Percentiles rank a stretch among this genome's conserved stretches.
These are phyloP conservation scores for Drosophila mettleri DNA, from an alignment of 2,888 invertebrate species.

Conservation along the genomic window DNA sequence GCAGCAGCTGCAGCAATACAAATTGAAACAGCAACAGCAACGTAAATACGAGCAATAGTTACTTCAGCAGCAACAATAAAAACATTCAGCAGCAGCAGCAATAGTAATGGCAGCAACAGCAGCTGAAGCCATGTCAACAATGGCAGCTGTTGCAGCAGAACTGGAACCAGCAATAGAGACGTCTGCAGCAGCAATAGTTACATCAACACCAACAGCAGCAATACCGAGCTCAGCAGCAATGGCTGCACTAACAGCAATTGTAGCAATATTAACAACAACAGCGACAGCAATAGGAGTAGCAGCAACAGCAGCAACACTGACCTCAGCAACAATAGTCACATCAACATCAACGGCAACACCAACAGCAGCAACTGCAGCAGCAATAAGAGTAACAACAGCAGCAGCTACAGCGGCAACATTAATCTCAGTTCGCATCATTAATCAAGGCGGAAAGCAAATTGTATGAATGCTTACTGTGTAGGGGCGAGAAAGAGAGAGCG, in stretches of 20 bases:
- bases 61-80: neutral
- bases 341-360: neutral
- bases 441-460: constrained; percentile 62
- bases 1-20: neutral
- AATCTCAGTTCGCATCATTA: constrained; percentile 71
- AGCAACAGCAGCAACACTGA: neutral
- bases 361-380: neutral
- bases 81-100: neutral
- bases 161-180: neutral
- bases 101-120: neutral
- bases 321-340: neutral
- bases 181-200: neutral
- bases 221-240: neutral
- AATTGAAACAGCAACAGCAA: neutral
- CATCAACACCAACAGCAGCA: neutral
- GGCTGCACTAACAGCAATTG: neutral
- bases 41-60: neutral
- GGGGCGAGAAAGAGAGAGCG: too few relatives aligned
- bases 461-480: constrained; percentile 10
- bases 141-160: constrained; percentile 38
- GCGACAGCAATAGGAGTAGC: neutral
- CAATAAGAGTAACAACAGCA: neutral
- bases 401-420: constrained; percentile 52
- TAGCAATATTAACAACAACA: too few relatives aligned
- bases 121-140: too few relatives aligned